Base-by-base conservation (phyloP, 2,113 vertebrate genomes). In the Plecturocebus donacophilus region DNA sequence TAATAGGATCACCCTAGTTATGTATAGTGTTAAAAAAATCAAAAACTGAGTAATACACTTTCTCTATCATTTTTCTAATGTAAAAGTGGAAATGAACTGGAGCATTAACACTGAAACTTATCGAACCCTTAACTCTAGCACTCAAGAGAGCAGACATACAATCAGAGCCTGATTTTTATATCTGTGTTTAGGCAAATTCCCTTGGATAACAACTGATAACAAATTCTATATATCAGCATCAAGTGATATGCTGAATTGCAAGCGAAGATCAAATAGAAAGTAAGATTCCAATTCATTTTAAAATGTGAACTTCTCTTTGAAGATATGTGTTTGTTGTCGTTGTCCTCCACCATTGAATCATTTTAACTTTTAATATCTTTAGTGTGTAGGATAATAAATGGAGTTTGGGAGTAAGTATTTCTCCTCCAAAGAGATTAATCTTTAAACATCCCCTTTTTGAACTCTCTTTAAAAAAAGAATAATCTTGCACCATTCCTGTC, bases 171-270 rank as follows among this genome's bases (percentile, higher is more conserved):
- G 97, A 98, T 98, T 98, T 98, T 98, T 98, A 97, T 98, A 97
- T 98, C 97, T 98, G 97, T 97, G 97, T 98, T 97, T 97, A 97
- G 98, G 98, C 96, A 98, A 98, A 98, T 98, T 98, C 97, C 97
- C 97, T 81, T 98, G 97, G 98, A 98, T 97, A 98, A 98, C 97
- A 98, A 98, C 97, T 98, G 98, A 98, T 98, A 97, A 97, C 97
- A 97, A 97, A 98, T 98, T 98, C 97, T 98, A 97, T 98, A 97
- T 97, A 97, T 97, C 97, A 97, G 96, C 97, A 98, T 98, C 97
- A 97, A 95, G 96, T 97, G 95, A 96, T 97, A 97, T 97, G 97
- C 98, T 97, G 97, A 98, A 96, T 97, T 97, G 97, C 97, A 98
- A 96, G 97, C 84, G 97, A 98, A 98, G 98, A 97, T 94, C 97